phyloP scores from a whole-genome alignment of 2,113 vertebrate species.

The Muscicapa adusta region DNA sequence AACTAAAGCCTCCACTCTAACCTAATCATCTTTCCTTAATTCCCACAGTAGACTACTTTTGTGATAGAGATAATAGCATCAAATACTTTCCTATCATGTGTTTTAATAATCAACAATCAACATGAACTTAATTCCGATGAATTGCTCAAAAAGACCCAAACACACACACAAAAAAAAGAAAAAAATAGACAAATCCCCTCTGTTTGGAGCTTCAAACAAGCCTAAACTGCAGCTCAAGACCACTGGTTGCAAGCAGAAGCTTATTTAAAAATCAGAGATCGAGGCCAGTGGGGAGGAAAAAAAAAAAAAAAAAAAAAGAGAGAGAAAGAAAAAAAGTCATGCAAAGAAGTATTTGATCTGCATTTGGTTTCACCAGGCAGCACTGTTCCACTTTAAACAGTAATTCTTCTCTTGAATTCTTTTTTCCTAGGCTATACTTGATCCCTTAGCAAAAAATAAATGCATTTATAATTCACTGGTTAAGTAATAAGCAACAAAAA shows the following conservation, averaged over 20 bases:
- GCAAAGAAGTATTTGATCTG: background rate
- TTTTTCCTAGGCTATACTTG: background rate
- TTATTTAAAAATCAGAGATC: background rate
- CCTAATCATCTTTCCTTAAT: background rate
- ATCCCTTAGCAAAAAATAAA: background rate
- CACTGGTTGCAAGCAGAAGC: background rate
- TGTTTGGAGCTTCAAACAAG: background rate
- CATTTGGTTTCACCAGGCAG: background rate
- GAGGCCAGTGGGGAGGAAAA: background rate
- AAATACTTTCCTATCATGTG: background rate
- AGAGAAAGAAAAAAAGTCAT: background rate
- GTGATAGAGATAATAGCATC: background rate
- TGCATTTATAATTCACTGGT: background rate
- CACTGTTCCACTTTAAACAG: background rate
- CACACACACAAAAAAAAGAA: background rate
- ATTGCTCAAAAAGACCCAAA: background rate
- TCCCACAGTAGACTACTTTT: background rate
- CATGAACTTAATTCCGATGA: background rate
- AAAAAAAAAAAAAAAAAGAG: background rate
- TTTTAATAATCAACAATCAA: background rate
- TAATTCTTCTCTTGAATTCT: background rate
- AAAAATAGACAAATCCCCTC: background rate
- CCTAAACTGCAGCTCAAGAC: background rate
- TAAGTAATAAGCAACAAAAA: background rate
- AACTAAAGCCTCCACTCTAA: background rate